A percentile compares a stretch with the other conserved stretches of the same genome.
Conservation (phyloP, 1,140 invertebrate species). For the Lordiphosa clarofinis region DNA sequence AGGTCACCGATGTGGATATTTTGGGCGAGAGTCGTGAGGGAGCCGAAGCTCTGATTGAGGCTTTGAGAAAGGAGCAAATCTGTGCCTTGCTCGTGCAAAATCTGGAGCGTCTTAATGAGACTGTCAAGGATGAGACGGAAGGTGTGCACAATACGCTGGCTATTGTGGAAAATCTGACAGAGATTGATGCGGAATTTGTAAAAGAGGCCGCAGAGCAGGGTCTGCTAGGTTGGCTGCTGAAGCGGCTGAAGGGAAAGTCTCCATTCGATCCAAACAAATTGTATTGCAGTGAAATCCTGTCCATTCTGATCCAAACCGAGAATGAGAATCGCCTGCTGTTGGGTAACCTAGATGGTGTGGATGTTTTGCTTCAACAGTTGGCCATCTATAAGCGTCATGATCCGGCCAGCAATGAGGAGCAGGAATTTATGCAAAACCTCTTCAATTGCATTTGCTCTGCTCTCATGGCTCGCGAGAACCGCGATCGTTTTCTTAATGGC, state of each 20-base stretch:
- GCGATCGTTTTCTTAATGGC: slow-evolving; percentile 94
- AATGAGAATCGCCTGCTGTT: slow-evolving; percentile 90
- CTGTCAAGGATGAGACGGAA: slow-evolving; percentile 95
- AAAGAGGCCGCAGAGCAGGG: slow-evolving; percentile 93
- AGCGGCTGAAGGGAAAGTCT: slow-evolving; percentile 89
- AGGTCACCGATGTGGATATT: slow-evolving; percentile 97
- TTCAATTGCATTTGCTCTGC: slow-evolving; percentile 97
- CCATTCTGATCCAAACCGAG: slow-evolving; percentile 95
- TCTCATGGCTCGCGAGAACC: slow-evolving; percentile 92
- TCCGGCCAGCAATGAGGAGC: slow-evolving; percentile 93
- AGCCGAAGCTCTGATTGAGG: slow-evolving; percentile 88
- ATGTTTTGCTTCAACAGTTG: slow-evolving; percentile 96
- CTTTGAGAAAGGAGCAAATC: slow-evolving; percentile 92
- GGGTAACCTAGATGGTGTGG: slow-evolving; percentile 97
- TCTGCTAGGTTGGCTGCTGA: slow-evolving; percentile 94
- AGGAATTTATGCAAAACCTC: slow-evolving; percentile 99
- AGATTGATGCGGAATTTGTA: slow-evolving; percentile 92
- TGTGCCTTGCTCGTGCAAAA: slow-evolving; percentile 96
- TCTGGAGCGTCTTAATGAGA: slow-evolving; percentile 95
- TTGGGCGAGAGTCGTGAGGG: slow-evolving; percentile 94
- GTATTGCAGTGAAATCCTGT: slow-evolving; percentile 97
- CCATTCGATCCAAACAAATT: slow-evolving; percentile 98
- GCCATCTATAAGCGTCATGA: slow-evolving; percentile 98
- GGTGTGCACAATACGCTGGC: slow-evolving; percentile 97
- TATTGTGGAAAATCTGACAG: slow-evolving; percentile 95